Percentiles rank a stretch among this genome's conserved stretches.
These are phyloP conservation scores for Batillaria attramentaria DNA, from an alignment of 1,140 invertebrate genomes.

Conservation along the genomic window DNA sequence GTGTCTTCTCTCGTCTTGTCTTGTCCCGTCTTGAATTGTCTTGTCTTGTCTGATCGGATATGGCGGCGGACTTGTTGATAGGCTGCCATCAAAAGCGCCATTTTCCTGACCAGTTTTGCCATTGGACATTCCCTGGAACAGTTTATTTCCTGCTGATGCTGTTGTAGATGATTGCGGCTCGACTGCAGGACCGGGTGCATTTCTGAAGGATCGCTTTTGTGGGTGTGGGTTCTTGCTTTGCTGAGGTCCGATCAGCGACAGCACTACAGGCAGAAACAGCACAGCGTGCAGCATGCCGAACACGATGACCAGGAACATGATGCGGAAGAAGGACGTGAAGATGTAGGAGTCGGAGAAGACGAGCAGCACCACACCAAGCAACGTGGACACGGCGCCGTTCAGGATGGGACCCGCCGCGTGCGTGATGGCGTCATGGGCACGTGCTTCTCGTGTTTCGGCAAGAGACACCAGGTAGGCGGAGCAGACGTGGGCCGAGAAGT, in stretches of 20 bases:
- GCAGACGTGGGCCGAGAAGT: constrained; percentile 98
- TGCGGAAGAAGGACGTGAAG: constrained; percentile 97
- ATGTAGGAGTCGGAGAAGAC: constrained; percentile 94
- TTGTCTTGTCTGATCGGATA: too few species aligned
- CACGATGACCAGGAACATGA: constrained; percentile 95
- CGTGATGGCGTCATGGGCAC: constrained; percentile 88
- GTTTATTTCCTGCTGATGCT: too few species aligned
- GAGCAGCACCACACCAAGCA: constrained; percentile 90
- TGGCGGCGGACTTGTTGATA: too few species aligned
- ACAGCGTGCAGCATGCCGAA: constrained; percentile 95
- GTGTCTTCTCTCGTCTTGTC: too few species aligned
- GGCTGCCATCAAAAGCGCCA: too few species aligned
- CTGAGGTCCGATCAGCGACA: constrained; percentile 77
- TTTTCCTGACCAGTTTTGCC: too few species aligned
- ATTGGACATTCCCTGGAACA: too few species aligned
- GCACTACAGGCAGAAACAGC: constrained; percentile 90
- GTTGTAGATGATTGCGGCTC: too few species aligned
- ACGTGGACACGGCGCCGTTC: constrained; percentile 94
- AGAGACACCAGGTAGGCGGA: constrained; percentile 93
- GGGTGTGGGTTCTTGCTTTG: too few species aligned
- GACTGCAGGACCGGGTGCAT: too few species aligned
- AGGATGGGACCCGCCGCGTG: constrained; percentile 93
- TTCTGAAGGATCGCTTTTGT: too few species aligned
- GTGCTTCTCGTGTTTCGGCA: constrained; percentile 73
- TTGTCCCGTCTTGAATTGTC: too few species aligned